Conservation (phyloP, 2,888 invertebrate species). For the Mythimna lalbum region DNA sequence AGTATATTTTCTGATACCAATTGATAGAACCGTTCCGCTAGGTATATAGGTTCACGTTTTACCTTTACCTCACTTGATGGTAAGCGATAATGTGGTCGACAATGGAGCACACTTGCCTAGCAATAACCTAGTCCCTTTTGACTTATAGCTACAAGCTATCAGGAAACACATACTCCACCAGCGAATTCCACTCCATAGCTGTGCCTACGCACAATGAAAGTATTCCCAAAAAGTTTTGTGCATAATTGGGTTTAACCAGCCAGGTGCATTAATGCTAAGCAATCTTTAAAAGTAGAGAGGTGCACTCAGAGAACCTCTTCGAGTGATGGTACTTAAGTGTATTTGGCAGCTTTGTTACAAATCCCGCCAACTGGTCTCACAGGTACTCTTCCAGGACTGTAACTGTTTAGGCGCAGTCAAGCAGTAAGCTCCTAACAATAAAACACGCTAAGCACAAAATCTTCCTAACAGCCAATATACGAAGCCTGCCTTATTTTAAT, state of each 20-base stretch:
- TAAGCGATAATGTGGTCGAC: background rate
- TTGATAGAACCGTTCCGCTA: background rate
- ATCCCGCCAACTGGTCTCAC: background rate
- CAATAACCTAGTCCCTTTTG: too few relatives aligned
- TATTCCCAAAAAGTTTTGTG: too few relatives aligned
- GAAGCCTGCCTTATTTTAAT: slow-evolving; percentile 50
- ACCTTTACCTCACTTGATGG: background rate
- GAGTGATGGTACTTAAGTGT: background rate
- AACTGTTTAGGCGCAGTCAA: background rate
- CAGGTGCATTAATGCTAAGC: background rate
- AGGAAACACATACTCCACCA: too few relatives aligned
- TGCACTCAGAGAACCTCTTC: background rate
- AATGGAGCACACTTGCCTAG: too few relatives aligned
- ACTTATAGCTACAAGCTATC: too few relatives aligned
- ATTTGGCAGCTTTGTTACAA: background rate
- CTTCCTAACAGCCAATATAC: slow-evolving; percentile 44
- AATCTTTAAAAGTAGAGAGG: background rate
- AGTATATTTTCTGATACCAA: background rate
- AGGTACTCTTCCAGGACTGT: background rate
- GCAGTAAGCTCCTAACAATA: slow-evolving; percentile 12
- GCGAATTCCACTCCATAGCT: too few relatives aligned
- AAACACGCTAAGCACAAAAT: slow-evolving; percentile 36
- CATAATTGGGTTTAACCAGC: background rate
- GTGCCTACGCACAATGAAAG: too few relatives aligned
- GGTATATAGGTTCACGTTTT: background rate